These are phyloP conservation scores for Clusia tigrina DNA, from an alignment of 2,888 invertebrate species.

Conservation along the genomic window DNA sequence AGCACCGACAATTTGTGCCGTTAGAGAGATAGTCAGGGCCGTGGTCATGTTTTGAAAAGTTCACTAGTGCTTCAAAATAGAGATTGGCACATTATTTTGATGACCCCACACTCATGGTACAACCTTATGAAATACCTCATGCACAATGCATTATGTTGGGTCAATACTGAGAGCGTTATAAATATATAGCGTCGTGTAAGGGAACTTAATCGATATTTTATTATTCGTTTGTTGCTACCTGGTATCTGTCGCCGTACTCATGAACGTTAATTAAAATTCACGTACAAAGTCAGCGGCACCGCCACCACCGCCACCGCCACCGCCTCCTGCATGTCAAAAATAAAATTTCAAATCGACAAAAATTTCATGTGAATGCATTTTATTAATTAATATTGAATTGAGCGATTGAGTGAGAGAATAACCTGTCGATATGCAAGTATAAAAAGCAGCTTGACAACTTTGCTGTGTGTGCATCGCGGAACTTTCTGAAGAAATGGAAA, in stretches of 20 bases:
- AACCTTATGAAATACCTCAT: no score
- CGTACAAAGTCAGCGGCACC: background rate
- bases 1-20: no score
- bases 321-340: background rate
- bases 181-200: no score
- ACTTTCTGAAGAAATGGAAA: background rate
- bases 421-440: background rate
- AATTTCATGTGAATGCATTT: background rate
- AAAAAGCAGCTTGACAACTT: background rate
- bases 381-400: constrained; percentile 2
- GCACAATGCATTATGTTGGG: no score
- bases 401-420: background rate
- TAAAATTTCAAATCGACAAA: background rate
- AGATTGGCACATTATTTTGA: no score
- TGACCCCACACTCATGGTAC: no score
- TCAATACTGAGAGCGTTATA: no score
- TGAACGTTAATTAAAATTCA: constrained; percentile 27
- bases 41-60: no score
- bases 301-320: background rate
- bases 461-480: background rate
- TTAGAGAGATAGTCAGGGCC: no score
- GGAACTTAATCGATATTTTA: no score
- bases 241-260: constrained; percentile 10
- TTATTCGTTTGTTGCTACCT: background rate
- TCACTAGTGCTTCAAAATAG: no score